Conservation (phyloP, 2,888 invertebrate species). For the Calameuta idolon region DNA sequence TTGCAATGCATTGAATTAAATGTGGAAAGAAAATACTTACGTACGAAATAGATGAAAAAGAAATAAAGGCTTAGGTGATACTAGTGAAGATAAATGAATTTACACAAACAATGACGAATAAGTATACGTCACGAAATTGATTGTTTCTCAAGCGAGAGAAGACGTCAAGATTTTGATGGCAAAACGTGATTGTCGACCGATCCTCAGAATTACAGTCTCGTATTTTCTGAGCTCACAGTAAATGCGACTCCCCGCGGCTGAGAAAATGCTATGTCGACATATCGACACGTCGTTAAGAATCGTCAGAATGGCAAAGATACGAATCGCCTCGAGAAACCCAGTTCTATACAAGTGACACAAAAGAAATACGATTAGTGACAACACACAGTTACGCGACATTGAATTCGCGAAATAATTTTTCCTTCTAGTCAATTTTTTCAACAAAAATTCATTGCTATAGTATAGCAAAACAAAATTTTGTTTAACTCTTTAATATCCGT, state of each 20-base stretch:
- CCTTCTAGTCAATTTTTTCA: background rate
- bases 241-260: background rate
- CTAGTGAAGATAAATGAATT: background rate
- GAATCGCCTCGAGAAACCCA: background rate
- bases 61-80: background rate
- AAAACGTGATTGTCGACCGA: constrained; percentile 1
- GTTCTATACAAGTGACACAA: background rate
- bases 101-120: background rate
- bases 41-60: background rate
- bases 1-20: background rate
- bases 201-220: background rate
- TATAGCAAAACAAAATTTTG: background rate
- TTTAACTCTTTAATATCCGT: background rate
- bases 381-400: background rate
- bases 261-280: background rate
- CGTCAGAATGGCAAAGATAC: background rate
- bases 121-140: background rate
- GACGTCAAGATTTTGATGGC: background rate
- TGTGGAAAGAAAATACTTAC: background rate
- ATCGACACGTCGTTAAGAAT: background rate
- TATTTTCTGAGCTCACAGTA: background rate
- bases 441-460: background rate
- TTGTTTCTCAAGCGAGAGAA: background rate
- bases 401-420: background rate
- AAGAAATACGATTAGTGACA: background rate